A percentile compares a stretch with the other conserved stretches of the same genome.
Evolutionary conservation across 1,140 invertebrate species (phyloP).

Genomic region (Plodia interpunctella): DNA sequence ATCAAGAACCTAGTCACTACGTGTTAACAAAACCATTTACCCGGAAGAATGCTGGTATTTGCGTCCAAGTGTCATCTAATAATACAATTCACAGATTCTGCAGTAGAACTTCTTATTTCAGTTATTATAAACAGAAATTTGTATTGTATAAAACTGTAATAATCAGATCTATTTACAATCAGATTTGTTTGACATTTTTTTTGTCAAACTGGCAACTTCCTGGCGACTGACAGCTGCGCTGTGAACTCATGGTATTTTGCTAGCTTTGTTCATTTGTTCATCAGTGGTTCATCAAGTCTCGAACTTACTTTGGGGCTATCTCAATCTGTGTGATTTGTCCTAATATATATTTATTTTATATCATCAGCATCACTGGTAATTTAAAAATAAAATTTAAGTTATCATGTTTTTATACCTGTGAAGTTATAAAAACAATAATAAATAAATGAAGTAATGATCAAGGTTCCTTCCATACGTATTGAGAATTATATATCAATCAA

Average conservation of each 20-base stretch:
- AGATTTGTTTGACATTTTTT: conserved; percentile 4
- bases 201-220: neutral
- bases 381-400: too few species aligned
- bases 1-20: conserved; percentile 33
- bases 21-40: conserved; percentile 59
- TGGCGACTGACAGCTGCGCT: neutral
- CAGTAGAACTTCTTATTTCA: neutral
- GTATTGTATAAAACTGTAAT: neutral
- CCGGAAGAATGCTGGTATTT: conserved; percentile 72
- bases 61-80: conserved; percentile 72
- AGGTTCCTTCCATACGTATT: too few species aligned
- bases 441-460: too few species aligned
- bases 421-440: too few species aligned
- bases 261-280: too few species aligned
- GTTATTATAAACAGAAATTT: neutral
- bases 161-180: conserved; percentile 1
- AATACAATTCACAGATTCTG: conserved; percentile 16
- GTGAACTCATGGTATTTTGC: neutral
- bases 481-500: too few species aligned
- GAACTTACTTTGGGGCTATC: too few species aligned
- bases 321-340: too few species aligned
- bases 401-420: too few species aligned
- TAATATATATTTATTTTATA: too few species aligned
- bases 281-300: too few species aligned
- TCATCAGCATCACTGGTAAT: too few species aligned